Conservation (phyloP, 2,113 vertebrate species). For the Ammodytes marinus region DNA sequence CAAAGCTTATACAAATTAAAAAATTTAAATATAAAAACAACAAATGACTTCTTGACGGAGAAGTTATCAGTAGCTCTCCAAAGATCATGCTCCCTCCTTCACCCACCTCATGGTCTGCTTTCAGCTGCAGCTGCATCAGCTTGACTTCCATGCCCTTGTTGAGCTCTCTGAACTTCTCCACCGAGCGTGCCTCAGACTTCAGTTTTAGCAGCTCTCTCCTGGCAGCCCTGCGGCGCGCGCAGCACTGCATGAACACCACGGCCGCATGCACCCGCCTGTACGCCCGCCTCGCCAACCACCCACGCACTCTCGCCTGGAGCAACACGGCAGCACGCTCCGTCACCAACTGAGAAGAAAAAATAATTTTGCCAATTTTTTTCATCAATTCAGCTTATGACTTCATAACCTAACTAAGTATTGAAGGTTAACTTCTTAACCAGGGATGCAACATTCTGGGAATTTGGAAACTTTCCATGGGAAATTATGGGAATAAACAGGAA, state of each 20-base stretch:
- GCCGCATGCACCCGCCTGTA: slow-evolving; percentile 68
- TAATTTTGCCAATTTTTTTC: not conserved
- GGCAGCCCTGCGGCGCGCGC: slow-evolving; percentile 79
- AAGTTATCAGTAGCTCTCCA: not conserved
- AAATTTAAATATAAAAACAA: too few species aligned
- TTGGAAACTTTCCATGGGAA: too few species aligned
- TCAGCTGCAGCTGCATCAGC: slow-evolving; percentile 85
- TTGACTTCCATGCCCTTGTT: slow-evolving; percentile 88
- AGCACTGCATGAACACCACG: slow-evolving; percentile 82
- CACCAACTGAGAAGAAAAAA: slow-evolving; percentile 73
- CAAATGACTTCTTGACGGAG: not conserved
- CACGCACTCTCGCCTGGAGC: slow-evolving; percentile 81
- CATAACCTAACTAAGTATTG: not conserved
- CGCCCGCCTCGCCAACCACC: slow-evolving; percentile 79
- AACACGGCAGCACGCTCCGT: slow-evolving; percentile 71
- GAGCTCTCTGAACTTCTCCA: slow-evolving; percentile 83
- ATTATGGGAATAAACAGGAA: too few species aligned
- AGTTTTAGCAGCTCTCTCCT: slow-evolving; percentile 77
- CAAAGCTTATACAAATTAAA: not conserved
- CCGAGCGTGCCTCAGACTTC: slow-evolving; percentile 77
- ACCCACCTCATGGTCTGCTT: slow-evolving; percentile 82
- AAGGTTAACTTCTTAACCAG: not conserved
- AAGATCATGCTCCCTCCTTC: not conserved
- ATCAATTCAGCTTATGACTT: not conserved
- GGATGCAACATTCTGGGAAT: too few species aligned